phyloP scores from a whole-genome alignment of 2,797 vertebrate species.

The Euthynnus affinis region DNA sequence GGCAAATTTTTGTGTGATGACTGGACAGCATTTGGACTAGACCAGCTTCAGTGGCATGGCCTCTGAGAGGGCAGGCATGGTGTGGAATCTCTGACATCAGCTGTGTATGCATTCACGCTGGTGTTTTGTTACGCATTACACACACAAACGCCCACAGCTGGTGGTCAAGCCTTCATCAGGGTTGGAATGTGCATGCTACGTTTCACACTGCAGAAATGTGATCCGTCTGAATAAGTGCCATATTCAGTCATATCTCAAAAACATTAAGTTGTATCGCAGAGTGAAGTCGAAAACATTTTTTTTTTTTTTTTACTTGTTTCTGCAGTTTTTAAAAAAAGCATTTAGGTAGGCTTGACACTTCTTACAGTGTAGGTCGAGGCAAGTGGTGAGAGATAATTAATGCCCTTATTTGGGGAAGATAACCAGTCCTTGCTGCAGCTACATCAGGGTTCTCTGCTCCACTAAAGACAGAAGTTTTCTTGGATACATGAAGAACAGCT shows the following conservation, averaged over 20 bases:
- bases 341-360: slow-evolving; percentile 8
- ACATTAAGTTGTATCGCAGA: neutral
- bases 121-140: slow-evolving; percentile 64
- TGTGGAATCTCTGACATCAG: slow-evolving; percentile 80
- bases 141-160: slow-evolving; percentile 51
- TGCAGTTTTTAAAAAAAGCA: neutral
- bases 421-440: slow-evolving; percentile 16
- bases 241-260: neutral
- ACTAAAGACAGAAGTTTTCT: slow-evolving; percentile 37
- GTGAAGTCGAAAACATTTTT: neutral
- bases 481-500: slow-evolving; percentile 33
- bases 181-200: slow-evolving; percentile 33
- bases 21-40: slow-evolving; percentile 67
- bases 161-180: slow-evolving; percentile 39
- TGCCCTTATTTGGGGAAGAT: slow-evolving; percentile 54
- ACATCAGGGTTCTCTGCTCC: slow-evolving; percentile 17
- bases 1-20: slow-evolving; percentile 76
- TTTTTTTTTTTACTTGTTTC: neutral
- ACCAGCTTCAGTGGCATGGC: slow-evolving; percentile 51
- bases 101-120: slow-evolving; percentile 51
- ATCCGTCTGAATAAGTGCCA: neutral
- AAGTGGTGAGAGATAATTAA: slow-evolving; percentile 28
- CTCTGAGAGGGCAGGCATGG: slow-evolving; percentile 52
- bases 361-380: neutral
- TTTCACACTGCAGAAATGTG: slow-evolving; percentile 25